phyloP scores from a whole-genome alignment of 2,113 vertebrate genomes.

The Cyanoramphus novaezelandiae region DNA sequence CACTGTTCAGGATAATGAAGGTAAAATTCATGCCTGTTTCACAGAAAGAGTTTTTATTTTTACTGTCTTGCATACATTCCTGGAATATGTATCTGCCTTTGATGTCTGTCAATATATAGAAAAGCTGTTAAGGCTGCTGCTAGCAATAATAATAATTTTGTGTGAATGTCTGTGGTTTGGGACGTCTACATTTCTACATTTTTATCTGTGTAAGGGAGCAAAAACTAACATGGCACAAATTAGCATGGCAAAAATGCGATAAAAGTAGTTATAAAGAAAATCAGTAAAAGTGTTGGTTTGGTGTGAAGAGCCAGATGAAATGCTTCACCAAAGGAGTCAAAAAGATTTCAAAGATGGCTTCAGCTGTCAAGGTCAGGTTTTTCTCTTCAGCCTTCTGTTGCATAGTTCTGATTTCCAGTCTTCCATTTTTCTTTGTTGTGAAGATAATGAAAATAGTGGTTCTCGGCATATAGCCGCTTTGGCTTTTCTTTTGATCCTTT shows the following conservation, averaged over 20 bases:
- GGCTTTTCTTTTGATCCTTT: not conserved
- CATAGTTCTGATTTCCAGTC: not conserved
- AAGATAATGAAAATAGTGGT: not conserved
- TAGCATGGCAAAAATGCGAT: not conserved
- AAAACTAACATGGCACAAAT: not conserved
- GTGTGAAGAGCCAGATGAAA: not conserved
- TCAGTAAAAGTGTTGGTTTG: not conserved
- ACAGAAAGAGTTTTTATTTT: not conserved
- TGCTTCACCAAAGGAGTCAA: not conserved
- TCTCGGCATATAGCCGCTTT: not conserved
- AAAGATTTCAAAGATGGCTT: not conserved
- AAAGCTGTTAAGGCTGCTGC: not conserved
- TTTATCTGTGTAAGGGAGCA: not conserved
- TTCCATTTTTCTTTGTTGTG: not conserved
- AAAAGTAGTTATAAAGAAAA: not conserved
- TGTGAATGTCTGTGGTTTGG: not conserved
- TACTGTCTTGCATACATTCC: not conserved
- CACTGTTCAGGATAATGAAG: slow-evolving; percentile 95
- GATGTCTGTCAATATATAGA: not conserved
- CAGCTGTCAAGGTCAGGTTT: not conserved
- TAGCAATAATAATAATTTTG: not conserved
- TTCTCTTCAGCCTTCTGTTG: not conserved
- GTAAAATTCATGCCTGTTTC: slow-evolving; percentile 70
- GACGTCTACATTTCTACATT: not conserved
- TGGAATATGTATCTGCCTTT: not conserved